These are phyloP conservation scores for Tiaroga cobitis DNA, from an alignment of 2,797 vertebrate species.

Conservation along the genomic window DNA sequence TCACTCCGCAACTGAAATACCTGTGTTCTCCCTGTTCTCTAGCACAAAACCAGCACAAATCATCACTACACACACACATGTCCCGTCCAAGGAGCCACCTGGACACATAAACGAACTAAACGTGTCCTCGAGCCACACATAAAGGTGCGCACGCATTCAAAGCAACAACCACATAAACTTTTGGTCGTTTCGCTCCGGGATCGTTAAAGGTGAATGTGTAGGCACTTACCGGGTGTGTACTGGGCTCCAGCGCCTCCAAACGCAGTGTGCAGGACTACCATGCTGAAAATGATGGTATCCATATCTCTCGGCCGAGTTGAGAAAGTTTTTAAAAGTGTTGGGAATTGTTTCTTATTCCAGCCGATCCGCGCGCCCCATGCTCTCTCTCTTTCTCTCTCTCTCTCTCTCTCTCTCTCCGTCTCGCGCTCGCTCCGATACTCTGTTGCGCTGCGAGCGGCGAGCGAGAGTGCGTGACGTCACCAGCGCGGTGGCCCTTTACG, in stretches of 20 bases:
- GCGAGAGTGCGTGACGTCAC: constrained; percentile 62
- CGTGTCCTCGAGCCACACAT: not conserved
- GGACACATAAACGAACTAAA: not conserved
- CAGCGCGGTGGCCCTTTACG: constrained; percentile 28
- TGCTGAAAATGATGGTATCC: constrained; percentile 49
- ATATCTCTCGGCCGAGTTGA: constrained; percentile 56
- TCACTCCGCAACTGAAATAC: not conserved
- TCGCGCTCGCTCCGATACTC: constrained; percentile 59
- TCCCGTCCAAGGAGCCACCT: not conserved
- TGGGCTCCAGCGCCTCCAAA: constrained; percentile 53
- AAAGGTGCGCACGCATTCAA: not conserved
- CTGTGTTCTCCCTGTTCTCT: not conserved
- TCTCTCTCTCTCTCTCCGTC: constrained; percentile 4
- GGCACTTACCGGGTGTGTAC: constrained; percentile 62
- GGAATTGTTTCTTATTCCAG: constrained; percentile 59
- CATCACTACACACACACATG: not conserved
- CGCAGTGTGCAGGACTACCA: constrained; percentile 46
- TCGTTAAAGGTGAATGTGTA: constrained; percentile 33
- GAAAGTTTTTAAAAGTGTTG: constrained; percentile 59
- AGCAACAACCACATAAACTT: constrained; percentile 21
- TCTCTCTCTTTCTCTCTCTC: constrained; percentile 38
- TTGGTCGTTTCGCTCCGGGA: constrained; percentile 2
- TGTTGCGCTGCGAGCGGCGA: constrained; percentile 56
- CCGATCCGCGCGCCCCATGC: constrained; percentile 61
- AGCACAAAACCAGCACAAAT: not conserved